Evolutionary conservation across 2,888 invertebrate genomes (phyloP), one percentile per base, ranked within the genome.

Genomic region (Nesidiocoris tenuis): DNA sequence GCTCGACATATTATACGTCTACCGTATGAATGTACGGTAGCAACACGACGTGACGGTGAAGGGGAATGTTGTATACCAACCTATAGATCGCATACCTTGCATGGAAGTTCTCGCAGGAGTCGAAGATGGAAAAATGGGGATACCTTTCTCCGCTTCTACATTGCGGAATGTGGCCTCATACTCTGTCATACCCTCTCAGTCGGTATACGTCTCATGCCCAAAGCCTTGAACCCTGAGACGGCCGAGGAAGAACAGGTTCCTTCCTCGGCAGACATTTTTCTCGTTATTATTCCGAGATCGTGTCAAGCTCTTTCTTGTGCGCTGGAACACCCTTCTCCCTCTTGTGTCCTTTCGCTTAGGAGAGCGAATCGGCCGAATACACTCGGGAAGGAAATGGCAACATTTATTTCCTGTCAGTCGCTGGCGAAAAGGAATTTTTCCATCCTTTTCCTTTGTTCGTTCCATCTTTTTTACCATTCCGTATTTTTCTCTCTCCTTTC

Each of bases 401-500:
- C 77, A 77, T 77, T 77, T 77, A 77, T 77, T 74, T 25, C 66
- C 67, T 39, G 77, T 74, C 77, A 74, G 77, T 75, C 66, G 64
- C 22, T n/a, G 39, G 39, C 39, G 57, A 21, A 55, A 72, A 66
- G 72, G 63, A 72, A 54, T 61, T 61, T 61, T 61, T 65, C 59
- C 25, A 39, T 25, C 18, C 25, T 23, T 56, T 56, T 56, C 54
- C n/a, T 1, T 59, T 22, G 17, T 59, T 23, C n/a, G 23, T 39
- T 59, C n/a, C n/a, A 59, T 59, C n/a, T 59, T 18, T 59, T n/a
- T n/a, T n/a, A n/a, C n/a, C 19, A 5, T 19, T 59, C 59, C 3
- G 59, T 59, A 17, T 59, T 9, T n/a, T 59, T 19, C 59, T n/a
- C 59, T 19, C n/a, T 59, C 19, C 7, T 5, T n/a, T 5, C n/a